Evolutionary conservation across 2,797 vertebrate species (phyloP).

Genomic region (Bufotes viridis): DNA sequence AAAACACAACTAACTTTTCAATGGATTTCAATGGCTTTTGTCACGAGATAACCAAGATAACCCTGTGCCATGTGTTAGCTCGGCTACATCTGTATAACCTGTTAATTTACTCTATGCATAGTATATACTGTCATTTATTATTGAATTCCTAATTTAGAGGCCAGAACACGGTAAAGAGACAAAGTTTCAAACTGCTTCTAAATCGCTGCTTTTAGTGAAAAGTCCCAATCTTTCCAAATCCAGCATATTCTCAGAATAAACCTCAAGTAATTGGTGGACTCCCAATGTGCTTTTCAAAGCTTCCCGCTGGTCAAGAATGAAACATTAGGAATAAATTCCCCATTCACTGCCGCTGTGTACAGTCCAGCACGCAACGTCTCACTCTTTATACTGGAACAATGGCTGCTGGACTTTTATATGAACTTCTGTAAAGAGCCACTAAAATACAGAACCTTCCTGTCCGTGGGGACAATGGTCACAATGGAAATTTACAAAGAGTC

Average conservation of each 20-base stretch:
- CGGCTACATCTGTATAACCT: too few species aligned
- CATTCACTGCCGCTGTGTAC: not conserved
- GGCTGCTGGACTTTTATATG: not conserved
- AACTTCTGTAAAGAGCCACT: not conserved
- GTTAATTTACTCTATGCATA: not conserved
- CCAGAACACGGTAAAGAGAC: not conserved
- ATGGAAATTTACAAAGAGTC: not conserved
- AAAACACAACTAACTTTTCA: too few species aligned
- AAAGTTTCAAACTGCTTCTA: not conserved
- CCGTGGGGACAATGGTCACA: not conserved
- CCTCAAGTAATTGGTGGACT: constrained; percentile 28
- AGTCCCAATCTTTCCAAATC: constrained; percentile 1
- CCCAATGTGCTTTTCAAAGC: constrained; percentile 31
- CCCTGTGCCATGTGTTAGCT: too few species aligned
- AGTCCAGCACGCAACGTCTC: constrained; percentile 17
- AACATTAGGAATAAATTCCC: constrained; percentile 30
- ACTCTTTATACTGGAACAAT: constrained; percentile 10
- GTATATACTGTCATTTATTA: not conserved
- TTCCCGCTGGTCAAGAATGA: constrained; percentile 20
- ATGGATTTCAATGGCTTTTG: too few species aligned
- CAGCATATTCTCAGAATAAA: constrained; percentile 17
- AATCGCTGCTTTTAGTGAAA: not conserved
- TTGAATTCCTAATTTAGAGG: not conserved
- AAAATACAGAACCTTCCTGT: constrained; percentile 1
- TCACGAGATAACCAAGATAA: too few species aligned